Base-by-base conservation (phyloP, 2,888 invertebrate species). In the Cataglyphis albicans region DNA sequence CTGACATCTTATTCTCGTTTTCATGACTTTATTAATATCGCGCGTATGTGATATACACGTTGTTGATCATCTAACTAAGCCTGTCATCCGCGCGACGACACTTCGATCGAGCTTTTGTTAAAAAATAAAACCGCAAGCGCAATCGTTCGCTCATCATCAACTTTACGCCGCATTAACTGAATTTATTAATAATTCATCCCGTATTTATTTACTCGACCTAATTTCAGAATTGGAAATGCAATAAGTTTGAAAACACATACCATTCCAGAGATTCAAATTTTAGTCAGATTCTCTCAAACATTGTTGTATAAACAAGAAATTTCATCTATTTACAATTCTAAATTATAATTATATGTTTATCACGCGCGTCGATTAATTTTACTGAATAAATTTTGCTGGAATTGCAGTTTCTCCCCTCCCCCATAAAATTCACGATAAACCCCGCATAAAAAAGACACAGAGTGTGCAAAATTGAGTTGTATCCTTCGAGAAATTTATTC, bases 51-150 rank as follows among this genome's bases (percentile, higher is more conserved):
- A 80, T 80, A 80, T 80, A 80, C 72, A 80, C 72, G 78, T 80
- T 80, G 78, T 80, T 80, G 78, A 80, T 72, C 72, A 80, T 59
- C 78, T 80, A 78, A 44, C 44, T 44, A 35, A 80, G 78, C 72
- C 10, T 72, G 78, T 80, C 78, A 78, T 78, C 70, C 78, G 78
- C 78, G 78, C 78, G 59, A 61, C 44, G 61, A 80, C 59, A 80
- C 78, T 72, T 80, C 78, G 78, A 80, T 80, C 78, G 78, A 59
- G 78, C 78, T 80, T 80, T 80, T 72, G 78, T 80, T 80, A 80
- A 80, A 80, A 80, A 80, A 80, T 80, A 80, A 80, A 80, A 80
- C 78, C 78, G 72, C 72, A 52, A 52, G 78, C 78, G 78, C 78
- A 80, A 80, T 80, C 44, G 78, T 80, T 48, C 72, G 78, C 78